A percentile compares a stretch with the other conserved stretches of the same genome.
Evolutionary conservation across 1,140 invertebrate genomes (phyloP).

Genomic region (Asbolus verrucosus): DNA sequence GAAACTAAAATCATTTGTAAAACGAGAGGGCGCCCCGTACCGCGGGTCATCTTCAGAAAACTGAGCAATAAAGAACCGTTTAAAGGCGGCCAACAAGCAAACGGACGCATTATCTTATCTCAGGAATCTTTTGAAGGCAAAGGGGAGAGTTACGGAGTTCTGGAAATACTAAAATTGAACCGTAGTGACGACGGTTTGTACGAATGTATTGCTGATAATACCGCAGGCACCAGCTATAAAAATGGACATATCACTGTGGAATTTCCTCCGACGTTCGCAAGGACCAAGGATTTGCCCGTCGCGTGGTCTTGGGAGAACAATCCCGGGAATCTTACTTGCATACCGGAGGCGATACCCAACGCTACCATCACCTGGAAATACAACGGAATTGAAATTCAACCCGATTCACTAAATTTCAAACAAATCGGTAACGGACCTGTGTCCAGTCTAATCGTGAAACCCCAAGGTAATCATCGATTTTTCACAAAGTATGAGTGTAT

Average conservation of each 20-base stretch:
- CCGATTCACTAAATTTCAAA: constrained; percentile 69
- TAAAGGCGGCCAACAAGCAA: constrained; percentile 69
- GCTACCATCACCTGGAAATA: constrained; percentile 89
- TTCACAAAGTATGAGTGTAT: constrained; percentile 82
- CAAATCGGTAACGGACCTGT: constrained; percentile 76
- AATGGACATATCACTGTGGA: constrained; percentile 88
- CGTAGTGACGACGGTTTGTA: constrained; percentile 89
- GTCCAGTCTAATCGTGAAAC: constrained; percentile 77
- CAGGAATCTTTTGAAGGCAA: constrained; percentile 49
- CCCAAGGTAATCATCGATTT: constrained; percentile 73
- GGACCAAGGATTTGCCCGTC: constrained; percentile 73
- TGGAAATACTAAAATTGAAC: constrained; percentile 73
- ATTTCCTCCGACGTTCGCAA: constrained; percentile 82
- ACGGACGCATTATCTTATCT: constrained; percentile 66
- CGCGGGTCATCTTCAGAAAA: constrained; percentile 80
- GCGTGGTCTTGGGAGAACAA: constrained; percentile 85
- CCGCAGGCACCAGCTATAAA: constrained; percentile 77
- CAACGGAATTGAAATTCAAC: constrained; percentile 65
- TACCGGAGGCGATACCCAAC: constrained; percentile 92
- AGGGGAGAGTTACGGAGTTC: constrained; percentile 73
- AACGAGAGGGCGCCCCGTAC: constrained; percentile 81
- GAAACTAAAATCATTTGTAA: constrained; percentile 79
- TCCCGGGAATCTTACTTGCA: constrained; percentile 87
- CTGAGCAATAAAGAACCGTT: constrained; percentile 70
- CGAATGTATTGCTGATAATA: constrained; percentile 86